Percentiles rank a stretch among this genome's conserved stretches.
These are phyloP conservation scores for Micromussa lordhowensis DNA, from an alignment of 92 coral and sea anemone species.

Conservation along the genomic window DNA sequence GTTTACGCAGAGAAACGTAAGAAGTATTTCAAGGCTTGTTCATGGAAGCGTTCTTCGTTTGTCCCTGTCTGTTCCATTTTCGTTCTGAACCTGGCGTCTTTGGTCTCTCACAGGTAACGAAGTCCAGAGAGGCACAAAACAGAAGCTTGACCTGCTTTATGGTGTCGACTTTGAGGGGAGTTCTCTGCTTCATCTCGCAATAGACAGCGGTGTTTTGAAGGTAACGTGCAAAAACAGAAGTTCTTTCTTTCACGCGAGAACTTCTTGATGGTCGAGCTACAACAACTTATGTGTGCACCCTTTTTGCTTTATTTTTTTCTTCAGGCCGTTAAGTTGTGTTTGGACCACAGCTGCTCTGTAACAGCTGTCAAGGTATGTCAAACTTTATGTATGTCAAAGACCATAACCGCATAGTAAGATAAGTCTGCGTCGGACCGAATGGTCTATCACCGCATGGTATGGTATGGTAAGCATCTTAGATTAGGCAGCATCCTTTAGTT, in stretches of 20 bases:
- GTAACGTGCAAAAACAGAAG: constrained; percentile 21
- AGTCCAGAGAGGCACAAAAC: constrained; percentile 55
- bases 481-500: not conserved
- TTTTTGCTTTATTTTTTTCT: not conserved
- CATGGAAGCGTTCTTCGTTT: not conserved
- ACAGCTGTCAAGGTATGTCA: constrained; percentile 76
- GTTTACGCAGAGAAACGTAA: not conserved
- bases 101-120: constrained; percentile 55
- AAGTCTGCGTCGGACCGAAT: too few relatives aligned
- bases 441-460: not conserved
- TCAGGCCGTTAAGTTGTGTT: constrained; percentile 83
- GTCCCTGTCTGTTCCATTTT: not conserved
- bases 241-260: not conserved
- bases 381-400: not conserved
- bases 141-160: constrained; percentile 69
- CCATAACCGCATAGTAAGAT: not conserved
- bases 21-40: not conserved
- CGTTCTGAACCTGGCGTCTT: not conserved
- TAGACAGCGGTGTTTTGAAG: constrained; percentile 84
- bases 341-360: constrained; percentile 82
- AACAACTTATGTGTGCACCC: not conserved
- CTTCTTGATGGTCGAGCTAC: not conserved
- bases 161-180: constrained; percentile 86
- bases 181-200: constrained; percentile 82
- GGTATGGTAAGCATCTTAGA: not conserved